Evolutionary conservation across 1,140 invertebrate genomes (phyloP), one percentile per base, ranked within the genome.

Genomic region (Camponotus vicinus): DNA sequence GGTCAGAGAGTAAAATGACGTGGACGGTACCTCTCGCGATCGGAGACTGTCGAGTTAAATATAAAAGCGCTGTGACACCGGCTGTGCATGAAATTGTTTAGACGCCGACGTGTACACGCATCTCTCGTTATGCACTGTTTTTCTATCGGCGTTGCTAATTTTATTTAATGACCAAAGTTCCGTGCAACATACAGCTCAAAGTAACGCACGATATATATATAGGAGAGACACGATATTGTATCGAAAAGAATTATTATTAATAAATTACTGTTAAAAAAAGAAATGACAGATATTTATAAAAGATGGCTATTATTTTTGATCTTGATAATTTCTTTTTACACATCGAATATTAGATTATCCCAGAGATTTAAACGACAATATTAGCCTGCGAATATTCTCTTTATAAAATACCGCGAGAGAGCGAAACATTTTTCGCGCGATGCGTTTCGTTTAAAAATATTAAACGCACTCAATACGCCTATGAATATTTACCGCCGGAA

Each of bases 401-500:
- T 70, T 37, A 13, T 32, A 27, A 57, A 70, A 57, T 27, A 11
- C 21, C n/a, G 21, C 18, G 18, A 13, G 64, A 2, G 18, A 18
- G 11, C 21, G 40, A 13, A 27, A 42, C 18, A 11, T 21, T 69
- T 70, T 67, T n/a, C 45, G 64, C 18, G 27, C 37, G 40, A 37
- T 7, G 11, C 3, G 40, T 61, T 45, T 71, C 59, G 45, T 66
- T 79, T 57, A 42, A 66, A 15, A 78, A 79, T 45, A 52, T 45
- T 45, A 21, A 85, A 55, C 52, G 27, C 55, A 42, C 52, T 13
- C 40, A 70, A 63, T 27, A 27, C 57, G 49, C 52, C 34, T 42
- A 85, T 77, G 59, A 85, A 79, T 76, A 85, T 85, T 85, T 85
- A 66, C 73, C 78, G 40, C 42, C 82, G 82, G 82, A 78, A 85